Evolutionary conservation across 2,888 invertebrate species (phyloP).

Genomic region (Digitonthophagus gazella): DNA sequence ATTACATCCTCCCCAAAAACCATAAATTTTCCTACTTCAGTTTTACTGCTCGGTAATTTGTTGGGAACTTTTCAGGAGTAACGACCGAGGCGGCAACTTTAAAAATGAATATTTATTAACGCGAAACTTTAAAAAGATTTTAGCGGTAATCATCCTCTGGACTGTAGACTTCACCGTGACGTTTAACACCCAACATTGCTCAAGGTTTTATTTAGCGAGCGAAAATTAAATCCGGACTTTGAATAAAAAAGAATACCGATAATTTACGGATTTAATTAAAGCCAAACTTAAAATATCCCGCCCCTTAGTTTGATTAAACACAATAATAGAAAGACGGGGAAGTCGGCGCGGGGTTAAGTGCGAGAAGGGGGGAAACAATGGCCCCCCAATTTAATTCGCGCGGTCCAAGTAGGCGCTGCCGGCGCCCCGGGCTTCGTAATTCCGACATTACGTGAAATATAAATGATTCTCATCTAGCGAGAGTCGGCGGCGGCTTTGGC

Average conservation of each 20-base stretch:
- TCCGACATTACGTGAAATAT: conserved; percentile 34
- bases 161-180: not conserved
- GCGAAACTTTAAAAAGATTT: not conserved
- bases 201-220: not conserved
- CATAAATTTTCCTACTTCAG: not conserved
- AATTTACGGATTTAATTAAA: conserved; percentile 9
- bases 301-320: conserved; percentile 24
- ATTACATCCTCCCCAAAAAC: not conserved
- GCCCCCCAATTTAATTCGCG: conserved; percentile 26
- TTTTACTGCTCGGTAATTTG: not conserved
- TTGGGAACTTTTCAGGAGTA: not conserved
- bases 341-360: not conserved
- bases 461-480: conserved; percentile 35
- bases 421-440: conserved; percentile 16
- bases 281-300: conserved; percentile 11
- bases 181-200: not conserved
- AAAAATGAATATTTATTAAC: not conserved
- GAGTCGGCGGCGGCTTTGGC: conserved; percentile 27
- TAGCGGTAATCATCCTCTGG: not conserved
- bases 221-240: not conserved
- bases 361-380: conserved; percentile 22
- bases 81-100: not conserved
- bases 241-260: not conserved
- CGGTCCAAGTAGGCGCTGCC: conserved; percentile 16
- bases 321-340: conserved; percentile 24